These are phyloP conservation scores for Stenopsyche tienmushanensis DNA, from an alignment of 1,140 invertebrate species.

Conservation along the genomic window DNA sequence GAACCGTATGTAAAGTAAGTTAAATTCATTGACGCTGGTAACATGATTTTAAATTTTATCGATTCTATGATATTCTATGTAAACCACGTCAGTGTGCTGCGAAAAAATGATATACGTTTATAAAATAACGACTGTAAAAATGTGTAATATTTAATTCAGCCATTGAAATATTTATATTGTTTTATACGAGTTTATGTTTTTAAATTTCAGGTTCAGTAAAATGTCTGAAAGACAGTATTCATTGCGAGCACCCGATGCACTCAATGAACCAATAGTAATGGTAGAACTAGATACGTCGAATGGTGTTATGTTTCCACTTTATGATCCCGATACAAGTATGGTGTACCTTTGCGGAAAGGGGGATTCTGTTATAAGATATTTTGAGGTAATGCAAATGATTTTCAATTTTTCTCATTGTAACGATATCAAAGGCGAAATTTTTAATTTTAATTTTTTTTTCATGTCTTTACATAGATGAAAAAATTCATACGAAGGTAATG, in stretches of 20 bases:
- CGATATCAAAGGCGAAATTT: background rate
- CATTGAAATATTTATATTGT: no score
- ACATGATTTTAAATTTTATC: no score
- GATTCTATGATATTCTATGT: no score
- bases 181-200: background rate
- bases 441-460: background rate
- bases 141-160: background rate
- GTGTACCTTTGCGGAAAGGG: slow-evolving; percentile 96
- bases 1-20: no score
- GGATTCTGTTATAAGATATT: slow-evolving; percentile 79
- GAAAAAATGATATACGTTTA: no score
- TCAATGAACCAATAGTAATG: slow-evolving; percentile 90
- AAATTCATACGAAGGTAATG: background rate
- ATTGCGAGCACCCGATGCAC: slow-evolving; percentile 84
- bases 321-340: slow-evolving; percentile 96
- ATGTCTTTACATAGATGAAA: background rate
- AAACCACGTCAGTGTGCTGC: no score
- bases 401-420: background rate
- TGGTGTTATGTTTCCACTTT: slow-evolving; percentile 96
- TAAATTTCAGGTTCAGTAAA: slow-evolving; percentile 71
- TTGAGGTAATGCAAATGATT: slow-evolving; percentile 53
- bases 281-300: slow-evolving; percentile 96
- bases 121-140: no score
- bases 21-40: no score
- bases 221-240: slow-evolving; percentile 96